Conservation (phyloP, 2,888 invertebrate species). For the Diplazon laetatorius region DNA sequence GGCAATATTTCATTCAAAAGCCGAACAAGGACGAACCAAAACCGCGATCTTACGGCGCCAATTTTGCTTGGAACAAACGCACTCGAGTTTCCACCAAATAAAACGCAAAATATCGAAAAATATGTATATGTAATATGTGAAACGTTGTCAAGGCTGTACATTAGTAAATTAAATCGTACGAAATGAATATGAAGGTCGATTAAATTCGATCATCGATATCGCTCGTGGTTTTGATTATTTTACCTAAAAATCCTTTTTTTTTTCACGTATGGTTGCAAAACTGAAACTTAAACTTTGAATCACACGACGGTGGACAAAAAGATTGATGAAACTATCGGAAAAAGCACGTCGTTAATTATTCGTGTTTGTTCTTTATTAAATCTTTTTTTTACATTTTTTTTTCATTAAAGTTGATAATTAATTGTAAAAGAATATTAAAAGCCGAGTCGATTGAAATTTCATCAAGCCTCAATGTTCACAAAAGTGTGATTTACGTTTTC, state of each 20-base stretch:
- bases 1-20: slow-evolving; percentile 94
- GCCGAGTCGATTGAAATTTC: not conserved
- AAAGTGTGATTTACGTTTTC: not conserved
- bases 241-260: too few species aligned
- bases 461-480: not conserved
- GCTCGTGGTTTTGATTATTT: too few species aligned
- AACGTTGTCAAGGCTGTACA: slow-evolving; percentile 30
- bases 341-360: too few species aligned
- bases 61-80: slow-evolving; percentile 98
- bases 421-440: too few species aligned
- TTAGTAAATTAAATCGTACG: slow-evolving; percentile 46
- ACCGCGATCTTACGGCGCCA: slow-evolving; percentile 95
- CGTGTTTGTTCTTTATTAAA: too few species aligned
- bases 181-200: slow-evolving; percentile 30
- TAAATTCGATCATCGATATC: too few species aligned
- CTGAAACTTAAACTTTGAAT: too few species aligned
- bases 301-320: too few species aligned
- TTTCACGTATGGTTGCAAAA: not conserved
- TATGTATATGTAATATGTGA: slow-evolving; percentile 10
- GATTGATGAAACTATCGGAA: too few species aligned
- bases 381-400: not conserved
- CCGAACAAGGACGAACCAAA: slow-evolving; percentile 88
- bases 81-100: slow-evolving; percentile 98
- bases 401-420: not conserved
- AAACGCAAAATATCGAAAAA: slow-evolving; percentile 69